Evolutionary conservation across 2,797 vertebrate species (phyloP).

Genomic region (Sarcophilus harrisii): DNA sequence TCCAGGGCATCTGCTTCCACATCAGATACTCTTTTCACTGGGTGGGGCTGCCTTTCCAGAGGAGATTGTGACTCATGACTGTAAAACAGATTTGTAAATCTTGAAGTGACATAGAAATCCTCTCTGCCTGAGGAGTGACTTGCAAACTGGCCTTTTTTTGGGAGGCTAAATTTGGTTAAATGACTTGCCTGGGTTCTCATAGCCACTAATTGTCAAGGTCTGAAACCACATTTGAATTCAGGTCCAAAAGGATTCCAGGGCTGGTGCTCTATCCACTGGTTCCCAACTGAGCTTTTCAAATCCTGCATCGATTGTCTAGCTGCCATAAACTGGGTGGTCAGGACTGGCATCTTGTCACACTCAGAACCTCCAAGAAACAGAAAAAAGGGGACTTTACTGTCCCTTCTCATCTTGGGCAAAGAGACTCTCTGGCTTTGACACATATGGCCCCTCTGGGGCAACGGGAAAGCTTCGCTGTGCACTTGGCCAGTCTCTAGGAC

Average conservation of each 20-base stretch:
- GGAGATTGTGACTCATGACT: not conserved
- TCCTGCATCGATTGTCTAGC: not conserved
- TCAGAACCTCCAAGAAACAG: conserved; percentile 63
- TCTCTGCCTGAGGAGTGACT: not conserved
- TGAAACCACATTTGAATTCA: no score
- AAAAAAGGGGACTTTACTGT: conserved; percentile 54
- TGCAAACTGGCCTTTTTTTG: not conserved
- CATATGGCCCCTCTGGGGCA: conserved; percentile 29
- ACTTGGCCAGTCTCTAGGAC: not conserved
- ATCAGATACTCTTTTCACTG: not conserved
- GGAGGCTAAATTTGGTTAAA: no score
- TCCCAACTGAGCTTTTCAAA: conserved; percentile 11
- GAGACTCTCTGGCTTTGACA: conserved; percentile 15
- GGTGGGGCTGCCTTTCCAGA: not conserved
- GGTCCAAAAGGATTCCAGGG: no score
- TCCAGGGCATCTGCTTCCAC: not conserved
- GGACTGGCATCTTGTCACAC: conserved; percentile 1
- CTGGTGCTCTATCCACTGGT: no score
- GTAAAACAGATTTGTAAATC: not conserved
- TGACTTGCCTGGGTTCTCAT: no score
- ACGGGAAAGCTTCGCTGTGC: not conserved
- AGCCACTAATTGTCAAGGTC: no score
- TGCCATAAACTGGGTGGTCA: not conserved
- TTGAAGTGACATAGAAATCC: not conserved
- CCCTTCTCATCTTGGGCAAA: conserved; percentile 54